phyloP scores from a whole-genome alignment of 2,888 invertebrate species.

The Cerceris ruficornis region DNA sequence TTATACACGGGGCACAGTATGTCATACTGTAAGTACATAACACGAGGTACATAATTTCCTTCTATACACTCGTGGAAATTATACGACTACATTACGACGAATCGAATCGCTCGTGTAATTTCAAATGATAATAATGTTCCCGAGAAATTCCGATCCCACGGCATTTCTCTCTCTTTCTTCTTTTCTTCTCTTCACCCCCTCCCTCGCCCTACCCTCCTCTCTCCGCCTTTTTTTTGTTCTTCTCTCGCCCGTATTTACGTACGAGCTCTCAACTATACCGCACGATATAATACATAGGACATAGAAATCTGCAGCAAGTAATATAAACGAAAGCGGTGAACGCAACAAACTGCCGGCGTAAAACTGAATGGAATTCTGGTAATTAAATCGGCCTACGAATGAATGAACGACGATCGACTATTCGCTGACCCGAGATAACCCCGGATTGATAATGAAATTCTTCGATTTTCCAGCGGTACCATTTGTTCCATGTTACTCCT shows the following conservation, averaged over 20 bases:
- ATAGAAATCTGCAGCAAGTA: constrained; percentile 7
- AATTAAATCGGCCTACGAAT: constrained; percentile 58
- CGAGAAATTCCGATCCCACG: constrained; percentile 69
- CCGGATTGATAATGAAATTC: constrained; percentile 51
- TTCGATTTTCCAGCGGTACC: constrained; percentile 43
- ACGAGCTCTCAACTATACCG: neutral
- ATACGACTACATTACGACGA: constrained; percentile 57
- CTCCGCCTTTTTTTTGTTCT: constrained; percentile 1
- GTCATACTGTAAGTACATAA: neutral
- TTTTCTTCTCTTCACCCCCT: constrained; percentile 7
- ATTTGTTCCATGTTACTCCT: constrained; percentile 33
- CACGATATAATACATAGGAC: neutral
- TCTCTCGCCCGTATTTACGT: constrained; percentile 9
- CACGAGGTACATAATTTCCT: constrained; percentile 6
- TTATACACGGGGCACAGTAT: constrained; percentile 5
- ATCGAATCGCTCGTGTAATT: constrained; percentile 64
- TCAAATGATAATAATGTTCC: constrained; percentile 66
- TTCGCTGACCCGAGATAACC: constrained; percentile 57
- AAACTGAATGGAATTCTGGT: constrained; percentile 59
- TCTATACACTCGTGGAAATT: constrained; percentile 36
- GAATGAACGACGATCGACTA: constrained; percentile 53
- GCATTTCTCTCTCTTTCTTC: constrained; percentile 49
- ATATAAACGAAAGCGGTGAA: constrained; percentile 12
- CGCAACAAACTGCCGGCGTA: constrained; percentile 26
- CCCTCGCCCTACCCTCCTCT: constrained; percentile 7